Evolutionary conservation across 2,797 vertebrate genomes (phyloP), one percentile per base, ranked within the genome.

Genomic region (Enoplosus armatus): DNA sequence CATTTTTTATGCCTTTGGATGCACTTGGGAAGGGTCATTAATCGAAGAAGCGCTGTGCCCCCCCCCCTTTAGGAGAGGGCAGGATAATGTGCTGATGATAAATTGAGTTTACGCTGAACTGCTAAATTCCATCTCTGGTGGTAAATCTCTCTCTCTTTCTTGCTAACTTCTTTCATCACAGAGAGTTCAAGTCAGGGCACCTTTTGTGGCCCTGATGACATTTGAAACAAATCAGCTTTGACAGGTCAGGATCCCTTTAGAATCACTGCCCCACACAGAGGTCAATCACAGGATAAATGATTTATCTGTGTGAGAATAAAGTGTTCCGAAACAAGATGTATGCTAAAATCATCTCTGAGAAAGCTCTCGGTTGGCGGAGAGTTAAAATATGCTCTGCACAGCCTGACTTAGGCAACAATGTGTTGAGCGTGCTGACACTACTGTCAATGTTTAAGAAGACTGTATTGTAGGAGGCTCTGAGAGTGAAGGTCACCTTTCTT

Each of bases 201-300:
- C 80, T 87, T 47, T 77, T 90, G 80, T 91, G 87, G 82, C 86
- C 89, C 78, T 92, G 84, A 92, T 93, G 91, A 96, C 93, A 91
- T 87, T 95, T 95, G 93, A 96, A 95, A 95, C 88, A 96, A 94
- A 96, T 92, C 89, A 79, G 85, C 88, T 86, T 79, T 96, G 95
- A 94, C 94, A 94, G 86, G 74, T 84, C 81, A 79, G 80, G 90
- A 91, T 94, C 88, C 92, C 86, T 79, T 88, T 53, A 74, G 86
- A 95, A 95, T 92, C 90, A 77, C 62, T 87, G 91, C 79, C 80
- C 93, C 89, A 90, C 94, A 91, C 89, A 87, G 83, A 90, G 93
- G 94, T 95, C 95, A 94, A 87, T 91, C 85, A 75, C 80, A 2
- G 55, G 77, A 85, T 89, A 79, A 90, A 89, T 92, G 84, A 90